Base-by-base conservation (phyloP, 37 sponge, comb jelly and placozoan genomes). In the Axinella damicornis region DNA sequence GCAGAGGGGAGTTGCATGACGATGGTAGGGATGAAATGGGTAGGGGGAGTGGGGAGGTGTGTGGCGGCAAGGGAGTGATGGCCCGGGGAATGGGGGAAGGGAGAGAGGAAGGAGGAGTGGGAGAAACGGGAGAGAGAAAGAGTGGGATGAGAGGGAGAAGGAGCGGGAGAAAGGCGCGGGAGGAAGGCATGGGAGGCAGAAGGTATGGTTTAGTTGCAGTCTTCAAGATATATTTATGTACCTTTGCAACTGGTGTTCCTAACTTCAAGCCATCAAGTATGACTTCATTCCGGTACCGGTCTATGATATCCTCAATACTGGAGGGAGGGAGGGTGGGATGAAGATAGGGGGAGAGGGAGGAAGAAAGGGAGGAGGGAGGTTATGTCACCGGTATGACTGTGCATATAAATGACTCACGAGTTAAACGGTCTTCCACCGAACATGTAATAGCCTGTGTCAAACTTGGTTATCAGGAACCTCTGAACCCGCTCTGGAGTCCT, bases 221-320 rank as follows among this genome's bases (percentile, higher is more conserved):
- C n/a, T n/a, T n/a, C n/a, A n/a, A n/a, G n/a, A n/a, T 6, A 46
- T 9, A 46, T 4, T 46, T 77, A 79, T 79, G 57, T 66, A 92
- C 89, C 81, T 46, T 30, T 0, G 87, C 79, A 13, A 94, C 21
- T 31, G 92, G 93, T 19, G 38, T 56, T 14, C 41, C 77, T 0
- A 95, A 80, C 36, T 52, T 73, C 40, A 92, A 37, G 9, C 83
- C 82, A 37, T 88, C 93, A 21, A 88, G 57, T 22, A 95, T 92
- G 79, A 83, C 82, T 54, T 95, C 95, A 33, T 62, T 89, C 69
- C 76, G 80, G 77, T 95, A 95, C 15, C 95, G 72, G 18, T 92
- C 90, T 15, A 95, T 89, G 72, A 95, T 78, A 72, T 88, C 89
- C 69, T 95, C 94, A 53, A 95, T 40, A 34, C 94, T 90, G 38